Base-by-base conservation (phyloP, 2,797 vertebrate species). In the Myotis planiceps region DNA sequence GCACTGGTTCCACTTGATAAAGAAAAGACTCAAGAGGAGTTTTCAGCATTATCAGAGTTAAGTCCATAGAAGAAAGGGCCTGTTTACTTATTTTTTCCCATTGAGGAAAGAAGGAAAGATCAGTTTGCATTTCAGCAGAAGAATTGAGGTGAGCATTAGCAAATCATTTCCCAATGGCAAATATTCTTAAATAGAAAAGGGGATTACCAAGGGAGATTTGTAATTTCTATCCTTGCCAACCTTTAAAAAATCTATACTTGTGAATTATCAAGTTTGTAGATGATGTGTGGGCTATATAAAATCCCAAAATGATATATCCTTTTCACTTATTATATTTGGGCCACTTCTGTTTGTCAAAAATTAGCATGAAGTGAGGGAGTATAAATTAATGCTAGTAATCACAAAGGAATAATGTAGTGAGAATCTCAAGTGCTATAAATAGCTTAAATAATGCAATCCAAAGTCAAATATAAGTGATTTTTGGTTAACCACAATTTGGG, bases 381-480 rank as follows among this genome's bases (percentile, higher is more conserved):
- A 25, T 66, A 95, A 96, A 92, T 89, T 92, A 96, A 88, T 92
- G 37, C 51, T 58, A 75, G 63, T 90, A 92, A 83, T 94, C 90
- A 95, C 85, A 94, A 78, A 95, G 93, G 47, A 84, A 96, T 95
- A 96, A 90, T 72, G 37, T 75, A 72, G 47, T 74, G 87, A 95
- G 90, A 90, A 94, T 92, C n/a, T 21, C 55, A 88, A 88, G 51
- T 92, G 69, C 91, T 94, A 75, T 75, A 97, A 95, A 96, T 93
- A 95, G 74, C 58, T 93, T 96, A 96, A 97, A 93, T 93, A 97
- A 96, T 96, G 78, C 69, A 90, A 91, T 93, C 78, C 47, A 88
- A 96, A 94, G 89, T 87, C 92, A 97, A 97, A 97, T 97, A 79
- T 58, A 96, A 97, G 71, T 79, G 93, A 95, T 96, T 97, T 97